Conservation (phyloP, 2,797 vertebrate species). For the Myotis planiceps region DNA sequence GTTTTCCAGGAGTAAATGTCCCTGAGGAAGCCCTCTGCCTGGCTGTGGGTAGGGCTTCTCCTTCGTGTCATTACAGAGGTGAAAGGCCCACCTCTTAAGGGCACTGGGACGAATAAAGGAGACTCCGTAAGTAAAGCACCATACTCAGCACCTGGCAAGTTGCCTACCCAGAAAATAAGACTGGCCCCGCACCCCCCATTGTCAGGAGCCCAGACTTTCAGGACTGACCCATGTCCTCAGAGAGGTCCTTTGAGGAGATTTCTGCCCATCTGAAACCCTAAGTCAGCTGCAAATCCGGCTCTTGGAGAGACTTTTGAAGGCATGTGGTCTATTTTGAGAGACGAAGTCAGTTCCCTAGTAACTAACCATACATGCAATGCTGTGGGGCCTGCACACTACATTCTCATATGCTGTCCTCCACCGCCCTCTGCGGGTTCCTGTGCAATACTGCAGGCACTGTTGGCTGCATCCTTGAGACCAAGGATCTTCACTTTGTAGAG, state of each 20-base stretch:
- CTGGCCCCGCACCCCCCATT: background rate
- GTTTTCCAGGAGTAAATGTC: background rate
- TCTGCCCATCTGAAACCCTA: background rate
- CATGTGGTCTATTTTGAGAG: background rate
- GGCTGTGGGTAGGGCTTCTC: background rate
- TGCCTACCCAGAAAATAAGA: background rate
- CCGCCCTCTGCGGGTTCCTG: background rate
- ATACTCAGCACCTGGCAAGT: background rate
- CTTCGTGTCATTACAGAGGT: background rate
- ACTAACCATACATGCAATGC: accelerated
- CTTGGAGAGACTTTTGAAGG: background rate
- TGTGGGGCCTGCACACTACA: background rate
- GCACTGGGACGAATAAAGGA: background rate
- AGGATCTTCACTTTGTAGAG: accelerated
- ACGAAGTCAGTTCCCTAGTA: background rate
- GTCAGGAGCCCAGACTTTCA: background rate
- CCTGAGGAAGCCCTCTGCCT: background rate
- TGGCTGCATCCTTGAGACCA: accelerated
- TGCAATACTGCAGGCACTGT: background rate
- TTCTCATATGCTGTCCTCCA: background rate
- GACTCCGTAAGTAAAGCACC: background rate
- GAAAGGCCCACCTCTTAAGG: background rate
- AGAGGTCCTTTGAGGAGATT: constrained; percentile 23
- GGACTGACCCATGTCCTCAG: background rate
- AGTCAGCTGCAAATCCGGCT: background rate